Evolutionary conservation across 2,888 invertebrate species (phyloP).

Genomic region (Heteropelma amictum): DNA sequence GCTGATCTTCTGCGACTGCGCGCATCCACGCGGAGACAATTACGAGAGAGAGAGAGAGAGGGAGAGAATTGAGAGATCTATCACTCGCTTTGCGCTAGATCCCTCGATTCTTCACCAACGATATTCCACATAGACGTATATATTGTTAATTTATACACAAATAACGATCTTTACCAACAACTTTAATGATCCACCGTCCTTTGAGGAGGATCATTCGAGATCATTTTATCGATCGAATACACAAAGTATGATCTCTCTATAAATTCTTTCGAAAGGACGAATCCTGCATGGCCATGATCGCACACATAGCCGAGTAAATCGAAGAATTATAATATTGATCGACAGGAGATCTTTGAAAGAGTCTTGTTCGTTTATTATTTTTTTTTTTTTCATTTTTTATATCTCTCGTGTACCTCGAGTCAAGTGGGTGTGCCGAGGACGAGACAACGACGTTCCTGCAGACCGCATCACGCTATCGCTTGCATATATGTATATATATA

Average conservation of each 20-base stretch:
- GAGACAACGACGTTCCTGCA: conserved; percentile 38
- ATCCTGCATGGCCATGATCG: background rate
- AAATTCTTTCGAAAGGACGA: conserved; percentile 23
- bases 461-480: conserved; percentile 42
- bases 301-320: background rate
- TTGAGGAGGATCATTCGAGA: conserved; percentile 2
- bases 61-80: conserved; percentile 8
- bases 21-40: conserved; percentile 49
- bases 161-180: conserved; percentile 7
- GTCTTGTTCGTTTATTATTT: background rate
- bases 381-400: conserved; percentile 18
- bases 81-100: conserved; percentile 35
- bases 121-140: conserved; percentile 11
- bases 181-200: conserved; percentile 9
- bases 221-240: too few species aligned
- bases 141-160: too few species aligned
- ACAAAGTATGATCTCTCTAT: background rate
- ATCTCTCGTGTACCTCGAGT: conserved; percentile 9
- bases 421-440: conserved; percentile 53
- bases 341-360: conserved; percentile 22
- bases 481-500: conserved; percentile 15
- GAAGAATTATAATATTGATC: background rate
- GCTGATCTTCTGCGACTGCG: conserved; percentile 50
- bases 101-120: conserved; percentile 28
- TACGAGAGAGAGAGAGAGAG: conserved; percentile 23